Base-by-base conservation (phyloP, 2,888 invertebrate species). In the Megalurothrips usitatus region DNA sequence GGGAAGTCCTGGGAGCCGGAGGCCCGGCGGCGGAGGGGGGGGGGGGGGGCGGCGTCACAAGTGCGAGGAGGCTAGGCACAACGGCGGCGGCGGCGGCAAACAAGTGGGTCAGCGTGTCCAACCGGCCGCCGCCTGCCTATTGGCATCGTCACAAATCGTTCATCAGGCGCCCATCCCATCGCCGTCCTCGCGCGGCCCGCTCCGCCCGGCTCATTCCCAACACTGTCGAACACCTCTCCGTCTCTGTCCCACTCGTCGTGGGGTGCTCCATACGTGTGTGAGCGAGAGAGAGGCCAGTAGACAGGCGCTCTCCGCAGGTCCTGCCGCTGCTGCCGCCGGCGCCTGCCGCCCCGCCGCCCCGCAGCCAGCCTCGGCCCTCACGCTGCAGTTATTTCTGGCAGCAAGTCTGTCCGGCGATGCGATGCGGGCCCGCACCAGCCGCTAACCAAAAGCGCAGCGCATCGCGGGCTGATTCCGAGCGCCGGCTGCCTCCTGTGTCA, bases 381-480 rank as follows among this genome's bases (percentile, higher is more conserved):
- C 58, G 58, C 68, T n/a, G 68, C 68, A 26, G 68, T 75, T 75
- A 75, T 75, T 75, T 75, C 26, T 23, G 23, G 68, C 23, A 26
- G 68, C 14, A 17, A n/a, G 17, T 58, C 14, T 0, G 58, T 58
- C n/a, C 58, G 52, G 52, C 52, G 52, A 1, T 52, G 52, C 52
- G 58, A 17, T 58, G 14, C 58, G 58, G 14, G 6, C 6, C 34
- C 3, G 34, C 34, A 43, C 34, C 34, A 43, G 34, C 34, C 34
- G n/a, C n/a, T n/a, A n/a, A n/a, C 34, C 34, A 2, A 43, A 43
- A 4, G 34, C 34, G 6, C 2, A 43, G 34, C 34, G 34, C 34
- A 43, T 43, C 34, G 34, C 34, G 34, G n/a, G n/a, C n/a, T n/a
- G n/a, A n/a, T n/a, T n/a, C n/a, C n/a, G n/a, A n/a, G n/a, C n/a